Base-by-base conservation (phyloP, 1,140 invertebrate species). In the Pteromalus puparum region DNA sequence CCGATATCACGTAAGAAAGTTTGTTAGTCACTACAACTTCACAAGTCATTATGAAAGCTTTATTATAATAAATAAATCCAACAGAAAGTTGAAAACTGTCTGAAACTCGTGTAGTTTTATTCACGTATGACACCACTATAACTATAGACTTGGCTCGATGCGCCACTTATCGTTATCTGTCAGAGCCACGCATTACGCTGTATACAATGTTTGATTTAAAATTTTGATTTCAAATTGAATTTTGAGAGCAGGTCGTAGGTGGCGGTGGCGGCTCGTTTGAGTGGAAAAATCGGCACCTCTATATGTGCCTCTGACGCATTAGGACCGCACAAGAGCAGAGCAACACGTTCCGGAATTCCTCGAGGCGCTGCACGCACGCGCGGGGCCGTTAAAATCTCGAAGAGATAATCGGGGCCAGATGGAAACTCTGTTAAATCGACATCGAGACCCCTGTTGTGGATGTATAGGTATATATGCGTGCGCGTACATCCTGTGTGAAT, bases 371-470 rank as follows among this genome's bases (percentile, higher is more conserved):
- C 7, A 38, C 46, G 30, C 70, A 46, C 83, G 26, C 30, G 7
- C 28, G 24, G n/a, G 13, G 30, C 53, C 53, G 48, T 76, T 67
- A 67, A 75, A 82, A 28, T 67, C 68, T 30, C 21, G 34, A 10
- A 6, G 15, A 42, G 34, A 48, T 28, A 13, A 75, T 73, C 80
- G 53, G 53, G n/a, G 7, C 46, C 84, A 88, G 87, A 88, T 84
- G 87, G 84, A 89, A 88, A 89, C 80, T 87, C 86, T 87, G 86
- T 89, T 88, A 81, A 81, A 81, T 73, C 87, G 86, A 88, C 86
- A 87, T 86, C 82, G 30, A 38, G 34, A n/a, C 61, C n/a, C 67
- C 28, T 15, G 79, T 34, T 73, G 68, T 74, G 42, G 4, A 18
- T 81, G 21, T 74, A 28, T 13, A 28, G 9, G 15, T 28, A 28